Conservation (phyloP, 2,113 vertebrate species). For the Bungarus multicinctus region DNA sequence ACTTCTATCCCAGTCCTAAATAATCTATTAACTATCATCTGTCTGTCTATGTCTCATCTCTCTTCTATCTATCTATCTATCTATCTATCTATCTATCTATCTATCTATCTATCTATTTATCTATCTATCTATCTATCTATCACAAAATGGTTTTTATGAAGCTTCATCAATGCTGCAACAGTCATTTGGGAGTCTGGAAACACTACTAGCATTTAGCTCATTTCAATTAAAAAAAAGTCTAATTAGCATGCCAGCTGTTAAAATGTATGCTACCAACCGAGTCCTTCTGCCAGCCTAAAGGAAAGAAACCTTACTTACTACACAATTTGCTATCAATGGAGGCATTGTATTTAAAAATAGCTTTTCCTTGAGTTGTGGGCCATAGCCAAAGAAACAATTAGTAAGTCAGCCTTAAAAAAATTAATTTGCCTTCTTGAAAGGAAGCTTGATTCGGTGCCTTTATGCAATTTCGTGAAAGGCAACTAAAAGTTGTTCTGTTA, state of each 20-base stretch:
- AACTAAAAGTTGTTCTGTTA: conserved; percentile 18
- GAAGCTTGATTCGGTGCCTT: conserved; percentile 12
- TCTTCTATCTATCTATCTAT: background rate
- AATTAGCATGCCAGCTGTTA: conserved; percentile 70
- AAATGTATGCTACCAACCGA: conserved; percentile 60
- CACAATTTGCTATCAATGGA: conserved; percentile 56
- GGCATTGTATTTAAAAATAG: conserved; percentile 53
- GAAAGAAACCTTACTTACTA: conserved; percentile 52
- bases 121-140: background rate
- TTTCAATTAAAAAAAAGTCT: conserved; percentile 65
- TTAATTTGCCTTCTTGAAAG: conserved; percentile 3
- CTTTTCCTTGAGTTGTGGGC: conserved; percentile 32
- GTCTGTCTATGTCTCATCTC: background rate
- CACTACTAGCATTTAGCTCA: conserved; percentile 63
- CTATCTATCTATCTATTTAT: background rate
- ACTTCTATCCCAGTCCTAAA: conserved; percentile 40
- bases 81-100: background rate
- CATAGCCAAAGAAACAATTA: conserved; percentile 31
- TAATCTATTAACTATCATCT: conserved; percentile 18
- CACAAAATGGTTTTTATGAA: conserved; percentile 62
- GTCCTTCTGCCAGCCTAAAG: conserved; percentile 60
- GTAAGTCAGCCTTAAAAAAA: conserved; percentile 23
- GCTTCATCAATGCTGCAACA: conserved; percentile 66
- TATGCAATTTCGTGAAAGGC: conserved; percentile 4
- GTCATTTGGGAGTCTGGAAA: conserved; percentile 65